phyloP scores from a whole-genome alignment of 2,113 vertebrate species.

The Peromyscus maniculatus region DNA sequence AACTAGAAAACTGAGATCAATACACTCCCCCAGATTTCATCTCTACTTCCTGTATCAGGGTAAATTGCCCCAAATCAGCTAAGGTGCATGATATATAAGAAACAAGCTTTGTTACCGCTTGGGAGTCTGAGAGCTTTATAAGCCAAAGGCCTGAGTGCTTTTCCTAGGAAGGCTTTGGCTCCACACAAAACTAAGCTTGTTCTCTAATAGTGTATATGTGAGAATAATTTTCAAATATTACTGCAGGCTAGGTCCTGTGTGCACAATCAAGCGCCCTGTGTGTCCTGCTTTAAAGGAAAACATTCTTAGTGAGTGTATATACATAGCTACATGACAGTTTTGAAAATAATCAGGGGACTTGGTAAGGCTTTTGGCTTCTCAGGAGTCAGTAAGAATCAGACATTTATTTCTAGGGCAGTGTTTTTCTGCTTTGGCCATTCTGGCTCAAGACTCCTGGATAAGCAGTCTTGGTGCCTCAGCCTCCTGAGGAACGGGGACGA shows the following conservation, averaged over 20 bases:
- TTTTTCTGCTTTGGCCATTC: neutral
- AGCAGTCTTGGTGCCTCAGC: neutral
- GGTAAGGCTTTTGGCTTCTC: neutral
- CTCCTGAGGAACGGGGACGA: neutral
- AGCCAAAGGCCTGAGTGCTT: neutral
- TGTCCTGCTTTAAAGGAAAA: neutral
- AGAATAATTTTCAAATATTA: constrained; percentile 19
- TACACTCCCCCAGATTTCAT: no score
- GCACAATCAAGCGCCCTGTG: neutral
- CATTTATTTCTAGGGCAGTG: neutral
- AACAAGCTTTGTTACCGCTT: neutral
- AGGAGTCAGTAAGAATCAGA: neutral
- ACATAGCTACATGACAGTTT: neutral
- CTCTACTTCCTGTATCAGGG: neutral
- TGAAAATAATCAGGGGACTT: neutral
- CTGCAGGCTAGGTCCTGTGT: neutral
- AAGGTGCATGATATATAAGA: neutral
- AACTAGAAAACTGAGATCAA: neutral
- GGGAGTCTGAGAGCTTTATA: neutral
- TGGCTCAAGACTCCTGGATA: no score
- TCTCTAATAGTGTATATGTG: neutral
- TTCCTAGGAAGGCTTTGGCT: neutral
- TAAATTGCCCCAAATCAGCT: neutral
- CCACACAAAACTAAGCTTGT: neutral
- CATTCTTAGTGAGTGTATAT: neutral